These are phyloP conservation scores for Sphenodon punctatus DNA, from an alignment of 2,797 vertebrate genomes.

Conservation along the genomic window DNA sequence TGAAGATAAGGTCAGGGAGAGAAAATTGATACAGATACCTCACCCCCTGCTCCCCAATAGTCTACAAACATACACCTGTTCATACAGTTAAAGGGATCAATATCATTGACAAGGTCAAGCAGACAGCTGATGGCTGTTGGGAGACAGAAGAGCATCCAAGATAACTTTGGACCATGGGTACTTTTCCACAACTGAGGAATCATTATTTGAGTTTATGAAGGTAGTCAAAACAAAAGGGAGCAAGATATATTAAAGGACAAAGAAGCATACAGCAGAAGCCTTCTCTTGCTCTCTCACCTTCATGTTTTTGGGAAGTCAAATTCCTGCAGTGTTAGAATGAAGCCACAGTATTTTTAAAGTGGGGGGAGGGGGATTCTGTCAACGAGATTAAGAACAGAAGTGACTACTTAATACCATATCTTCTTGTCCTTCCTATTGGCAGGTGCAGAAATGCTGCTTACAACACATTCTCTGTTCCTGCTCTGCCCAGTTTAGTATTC, in stretches of 20 bases:
- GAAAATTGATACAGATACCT: no score
- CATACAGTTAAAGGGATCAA: neutral
- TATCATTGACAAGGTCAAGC: slow-evolving; percentile 56
- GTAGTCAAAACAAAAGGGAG: neutral
- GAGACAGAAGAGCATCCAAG: accelerated
- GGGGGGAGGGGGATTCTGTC: slow-evolving; percentile 46
- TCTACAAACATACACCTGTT: no score
- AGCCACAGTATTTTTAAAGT: neutral
- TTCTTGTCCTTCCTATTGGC: slow-evolving; percentile 4
- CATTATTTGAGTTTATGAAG: neutral
- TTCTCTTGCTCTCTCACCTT: slow-evolving; percentile 12
- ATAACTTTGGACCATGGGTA: neutral
- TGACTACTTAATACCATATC: slow-evolving; percentile 54
- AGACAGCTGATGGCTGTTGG: neutral
- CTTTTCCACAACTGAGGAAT: neutral
- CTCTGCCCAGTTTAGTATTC: neutral
- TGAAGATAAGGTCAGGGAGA: neutral
- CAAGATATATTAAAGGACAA: neutral
- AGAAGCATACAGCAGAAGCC: slow-evolving; percentile 6
- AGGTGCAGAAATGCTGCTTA: neutral
- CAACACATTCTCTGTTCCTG: neutral
- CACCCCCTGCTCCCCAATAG: neutral
- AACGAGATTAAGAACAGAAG: slow-evolving; percentile 35
- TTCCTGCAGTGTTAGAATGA: slow-evolving; percentile 33
- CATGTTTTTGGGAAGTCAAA: slow-evolving; percentile 27